These are phyloP conservation scores for Coilia nasus DNA, from an alignment of 2,797 vertebrate species.

Conservation along the genomic window DNA sequence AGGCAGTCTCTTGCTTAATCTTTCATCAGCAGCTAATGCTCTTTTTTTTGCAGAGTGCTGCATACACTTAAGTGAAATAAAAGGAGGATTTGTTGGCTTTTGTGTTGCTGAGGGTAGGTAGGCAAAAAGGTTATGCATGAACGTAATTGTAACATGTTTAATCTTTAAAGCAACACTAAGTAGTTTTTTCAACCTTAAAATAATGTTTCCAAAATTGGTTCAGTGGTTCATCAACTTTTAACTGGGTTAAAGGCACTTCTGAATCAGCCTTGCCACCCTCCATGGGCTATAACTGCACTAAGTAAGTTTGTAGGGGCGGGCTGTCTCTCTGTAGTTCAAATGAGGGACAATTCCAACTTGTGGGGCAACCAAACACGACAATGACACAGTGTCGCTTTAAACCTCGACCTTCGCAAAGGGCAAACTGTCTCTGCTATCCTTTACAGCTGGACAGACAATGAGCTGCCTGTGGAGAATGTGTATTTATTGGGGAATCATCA, in stretches of 20 bases:
- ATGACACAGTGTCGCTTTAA: too few relatives aligned
- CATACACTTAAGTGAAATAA: neutral
- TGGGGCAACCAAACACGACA: too few relatives aligned
- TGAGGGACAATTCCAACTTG: too few relatives aligned
- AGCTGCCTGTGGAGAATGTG: neutral
- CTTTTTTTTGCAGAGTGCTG: neutral
- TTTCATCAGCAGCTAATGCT: neutral
- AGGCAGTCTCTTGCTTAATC: neutral
- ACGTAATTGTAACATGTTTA: neutral
- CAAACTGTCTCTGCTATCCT: neutral
- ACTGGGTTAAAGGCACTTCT: too few relatives aligned
- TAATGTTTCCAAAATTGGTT: too few relatives aligned
- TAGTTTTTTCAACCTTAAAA: too few relatives aligned
- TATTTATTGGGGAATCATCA: neutral
- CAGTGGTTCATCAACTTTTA: too few relatives aligned
- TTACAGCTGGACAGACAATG: neutral
- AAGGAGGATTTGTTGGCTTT: neutral
- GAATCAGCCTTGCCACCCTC: too few relatives aligned
- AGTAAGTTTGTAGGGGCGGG: too few relatives aligned
- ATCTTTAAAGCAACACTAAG: too few relatives aligned
- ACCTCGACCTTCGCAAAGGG: neutral
- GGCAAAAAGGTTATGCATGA: neutral
- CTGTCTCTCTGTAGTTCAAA: too few relatives aligned
- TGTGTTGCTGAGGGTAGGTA: neutral
- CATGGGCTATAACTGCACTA: too few relatives aligned